Evolutionary conservation across 2,113 vertebrate species (phyloP).

Genomic region (Ascaphus truei): DNA sequence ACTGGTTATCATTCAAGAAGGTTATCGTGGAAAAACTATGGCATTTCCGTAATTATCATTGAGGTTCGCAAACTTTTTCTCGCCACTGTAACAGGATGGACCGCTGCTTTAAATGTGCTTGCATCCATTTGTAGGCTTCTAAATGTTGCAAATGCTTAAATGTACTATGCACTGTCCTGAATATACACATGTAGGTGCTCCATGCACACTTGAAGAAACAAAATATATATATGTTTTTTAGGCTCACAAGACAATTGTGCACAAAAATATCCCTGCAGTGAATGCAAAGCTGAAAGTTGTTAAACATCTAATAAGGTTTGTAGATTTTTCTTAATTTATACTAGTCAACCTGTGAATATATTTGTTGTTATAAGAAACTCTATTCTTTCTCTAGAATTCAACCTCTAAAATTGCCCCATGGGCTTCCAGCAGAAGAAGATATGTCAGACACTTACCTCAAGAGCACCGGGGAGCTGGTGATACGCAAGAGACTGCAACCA

Average conservation of each 20-base stretch:
- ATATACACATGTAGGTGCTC: no score
- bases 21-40: no score
- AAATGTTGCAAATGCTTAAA: no score
- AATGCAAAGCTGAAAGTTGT: constrained; percentile 82
- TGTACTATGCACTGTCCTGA: no score
- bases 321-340: constrained; percentile 26
- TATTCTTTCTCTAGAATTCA: constrained; percentile 67
- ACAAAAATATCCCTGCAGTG: constrained; percentile 91
- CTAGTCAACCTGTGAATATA: not conserved
- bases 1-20: no score
- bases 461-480: constrained; percentile 78
- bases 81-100: no score
- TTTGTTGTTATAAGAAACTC: not conserved
- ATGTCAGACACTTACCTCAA: constrained; percentile 77
- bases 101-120: no score
- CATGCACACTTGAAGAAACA: no score
- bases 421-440: constrained; percentile 83
- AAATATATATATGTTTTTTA: no score
- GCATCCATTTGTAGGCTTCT: no score
- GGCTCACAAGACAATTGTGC: constrained; percentile 75
- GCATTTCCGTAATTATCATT: no score
- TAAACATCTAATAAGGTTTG: constrained; percentile 92
- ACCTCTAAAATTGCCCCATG: constrained; percentile 82
- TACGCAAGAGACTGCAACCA: constrained; percentile 61
- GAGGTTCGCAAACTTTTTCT: no score